These are phyloP conservation scores for Hycleus cichorii DNA, from an alignment of 1,140 invertebrate species.

Conservation along the genomic window DNA sequence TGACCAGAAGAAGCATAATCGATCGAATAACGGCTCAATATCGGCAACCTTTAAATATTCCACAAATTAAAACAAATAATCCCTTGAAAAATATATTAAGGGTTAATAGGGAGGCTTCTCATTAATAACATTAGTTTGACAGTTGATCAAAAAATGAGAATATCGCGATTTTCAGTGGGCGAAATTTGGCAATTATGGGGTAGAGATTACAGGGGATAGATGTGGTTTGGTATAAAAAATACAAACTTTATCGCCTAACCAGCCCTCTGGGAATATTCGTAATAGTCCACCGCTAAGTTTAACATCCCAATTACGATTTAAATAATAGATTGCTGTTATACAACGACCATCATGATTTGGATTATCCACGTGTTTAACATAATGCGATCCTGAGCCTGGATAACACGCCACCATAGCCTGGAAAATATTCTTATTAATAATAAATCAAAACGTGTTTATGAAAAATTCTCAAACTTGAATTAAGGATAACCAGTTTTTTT, in stretches of 20 bases:
- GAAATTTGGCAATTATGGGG: too few relatives aligned
- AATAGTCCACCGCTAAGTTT: conserved; percentile 57
- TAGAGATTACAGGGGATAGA: too few relatives aligned
- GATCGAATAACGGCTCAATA: conserved; percentile 88
- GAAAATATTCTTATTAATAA: conserved; percentile 26
- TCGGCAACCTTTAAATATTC: conserved; percentile 61
- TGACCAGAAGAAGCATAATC: conserved; percentile 96
- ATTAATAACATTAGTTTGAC: too few relatives aligned
- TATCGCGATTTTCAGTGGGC: too few relatives aligned
- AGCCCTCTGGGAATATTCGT: conserved; percentile 82
- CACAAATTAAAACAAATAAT: too few relatives aligned
- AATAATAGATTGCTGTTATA: conserved; percentile 93
- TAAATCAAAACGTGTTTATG: neutral
- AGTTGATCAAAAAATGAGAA: too few relatives aligned
- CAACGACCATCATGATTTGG: conserved; percentile 92
- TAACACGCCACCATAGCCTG: conserved; percentile 97
- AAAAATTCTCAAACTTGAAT: too few relatives aligned
- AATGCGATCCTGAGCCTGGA: conserved; percentile 84
- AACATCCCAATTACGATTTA: conserved; percentile 88
- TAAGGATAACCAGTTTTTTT: too few relatives aligned
- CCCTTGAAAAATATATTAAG: too few relatives aligned
- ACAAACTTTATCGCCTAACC: conserved; percentile 47
- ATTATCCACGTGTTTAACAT: conserved; percentile 96
- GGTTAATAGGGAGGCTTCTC: too few relatives aligned
- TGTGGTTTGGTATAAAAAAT: neutral